Evolutionary conservation across 53 echinoderm and acorn worm species (phyloP), one percentile per base, ranked within the genome.

Genomic region (Actinopyga echinites): DNA sequence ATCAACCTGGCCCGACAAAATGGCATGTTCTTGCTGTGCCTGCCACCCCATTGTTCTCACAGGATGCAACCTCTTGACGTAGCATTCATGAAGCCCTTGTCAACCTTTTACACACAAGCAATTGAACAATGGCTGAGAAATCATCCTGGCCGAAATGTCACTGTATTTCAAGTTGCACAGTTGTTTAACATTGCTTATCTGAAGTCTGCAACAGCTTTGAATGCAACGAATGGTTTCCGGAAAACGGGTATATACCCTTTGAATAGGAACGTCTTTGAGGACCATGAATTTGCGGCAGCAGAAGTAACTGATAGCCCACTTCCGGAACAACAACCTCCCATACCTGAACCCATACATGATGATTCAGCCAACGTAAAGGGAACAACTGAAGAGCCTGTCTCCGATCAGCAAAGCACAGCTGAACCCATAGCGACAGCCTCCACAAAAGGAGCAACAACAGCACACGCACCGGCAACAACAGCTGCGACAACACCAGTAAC

Each of bases 41-140:
- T 67, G 3, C 75, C 3, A 44, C 53, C 75, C 5, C 75, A 75
- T 15, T 52, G 49, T 8, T 52, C 49, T 0, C 49, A 75, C 29
- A 23, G 52, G 17, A 13, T 75, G 53, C 75, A 75, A 49, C 75
- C 75, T 2, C 75, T 75, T 10, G 75, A 75, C 28, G 28, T 75
- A 26, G 13, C 52, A 22, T 52, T 54, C 26, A 52, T 75, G 37
- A 67, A 67, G 36, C 35, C 17, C 2, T 40, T 40, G 40, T 40
- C 40, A 1, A 40, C 40, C 0, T 38, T 34, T 19, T 40, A 67
- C 36, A 66, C 67, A 66, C 17, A 17, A 12, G 67, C 34, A 67
- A 33, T 67, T 3, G 67, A 67, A 13, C 15, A 67, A 67, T 67
- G 67, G 67, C 13, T 67, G 19, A 37, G 20, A 30, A 54, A 45